Base-by-base conservation (phyloP, 2,113 vertebrate genomes). In the Menidia beryllina region DNA sequence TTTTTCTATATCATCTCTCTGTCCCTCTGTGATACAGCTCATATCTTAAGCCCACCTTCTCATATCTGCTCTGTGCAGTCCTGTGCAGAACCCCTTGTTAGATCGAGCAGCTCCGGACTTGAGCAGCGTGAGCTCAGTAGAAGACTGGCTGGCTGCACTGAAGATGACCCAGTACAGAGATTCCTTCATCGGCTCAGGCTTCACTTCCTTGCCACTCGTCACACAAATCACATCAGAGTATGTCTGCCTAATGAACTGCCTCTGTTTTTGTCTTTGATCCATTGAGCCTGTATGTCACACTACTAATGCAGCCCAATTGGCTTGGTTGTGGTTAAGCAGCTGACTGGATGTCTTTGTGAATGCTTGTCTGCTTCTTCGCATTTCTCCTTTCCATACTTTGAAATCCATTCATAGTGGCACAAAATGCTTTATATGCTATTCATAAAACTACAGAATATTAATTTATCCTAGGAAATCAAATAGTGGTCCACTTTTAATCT, bases 141-240 rank as follows among this genome's bases (percentile, higher is more conserved):
- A 97, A 0, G 97, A 98, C 89, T 99, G 98, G 98, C 94, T 99
- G 86, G 95, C 94, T 0, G 96, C 97, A 41, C 93, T 99, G 89
- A 99, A 98, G 92, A 99, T 99, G 98, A 96, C 94, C 87, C 98
- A 99, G 86, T 99, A 99, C 74, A 94, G 96, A 89, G 98, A 99
- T 87, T 97, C 94, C 83, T 99, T 99, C 94, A 93, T 97, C 81
- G 95, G 93, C 0, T 95, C 96, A 0, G 98, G 97, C 75, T 98
- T 98, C 91, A 90, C 90, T 53, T 93, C 92, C 30, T 57, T 94
- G 81, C 90, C 93, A 7, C 91, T 92, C 0, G 70, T 93, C 79
- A 89, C 92, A 30, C 91, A 93, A 55, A 87, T 94, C 86, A 93
- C 90, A 39, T 69, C 86, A 12, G 91, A 93, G 93, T 94, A 76